These are phyloP conservation scores for Ceyx cyanopectus DNA, from an alignment of 2,113 vertebrate species.

Conservation along the genomic window DNA sequence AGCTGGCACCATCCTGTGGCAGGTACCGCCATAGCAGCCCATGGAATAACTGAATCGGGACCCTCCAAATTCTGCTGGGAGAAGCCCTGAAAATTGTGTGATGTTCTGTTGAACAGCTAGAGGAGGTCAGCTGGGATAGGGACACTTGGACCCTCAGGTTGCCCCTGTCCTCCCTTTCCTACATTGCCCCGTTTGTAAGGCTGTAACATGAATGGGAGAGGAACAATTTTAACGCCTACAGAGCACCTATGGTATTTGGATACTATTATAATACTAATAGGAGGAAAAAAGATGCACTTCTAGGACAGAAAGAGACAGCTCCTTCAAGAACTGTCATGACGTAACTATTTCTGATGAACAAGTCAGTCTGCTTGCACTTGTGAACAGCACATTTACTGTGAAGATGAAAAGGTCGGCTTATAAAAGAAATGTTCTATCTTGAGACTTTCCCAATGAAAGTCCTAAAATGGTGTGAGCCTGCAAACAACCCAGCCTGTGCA, in stretches of 20 bases:
- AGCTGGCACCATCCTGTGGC: slow-evolving; percentile 52
- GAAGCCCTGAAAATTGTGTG: neutral
- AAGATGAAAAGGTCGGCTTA: neutral
- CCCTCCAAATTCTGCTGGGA: neutral
- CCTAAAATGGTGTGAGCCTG: neutral
- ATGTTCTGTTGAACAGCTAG: neutral
- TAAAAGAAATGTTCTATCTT: neutral
- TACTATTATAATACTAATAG: neutral
- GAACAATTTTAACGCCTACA: neutral
- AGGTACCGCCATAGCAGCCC: neutral
- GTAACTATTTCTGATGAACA: neutral
- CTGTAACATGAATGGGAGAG: neutral
- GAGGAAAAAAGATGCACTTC: neutral
- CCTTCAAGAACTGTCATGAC: neutral
- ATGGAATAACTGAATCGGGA: neutral
- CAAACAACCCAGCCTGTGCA: neutral
- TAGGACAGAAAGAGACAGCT: neutral
- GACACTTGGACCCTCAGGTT: neutral
- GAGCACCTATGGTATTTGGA: neutral
- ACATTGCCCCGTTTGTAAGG: neutral
- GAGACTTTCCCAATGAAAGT: neutral
- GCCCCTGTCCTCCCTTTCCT: neutral
- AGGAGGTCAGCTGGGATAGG: neutral
- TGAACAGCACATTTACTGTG: neutral
- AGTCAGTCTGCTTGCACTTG: rapidly evolving